phyloP scores from a whole-genome alignment of 2,113 vertebrate genomes.

The Nematolebias whitei region DNA sequence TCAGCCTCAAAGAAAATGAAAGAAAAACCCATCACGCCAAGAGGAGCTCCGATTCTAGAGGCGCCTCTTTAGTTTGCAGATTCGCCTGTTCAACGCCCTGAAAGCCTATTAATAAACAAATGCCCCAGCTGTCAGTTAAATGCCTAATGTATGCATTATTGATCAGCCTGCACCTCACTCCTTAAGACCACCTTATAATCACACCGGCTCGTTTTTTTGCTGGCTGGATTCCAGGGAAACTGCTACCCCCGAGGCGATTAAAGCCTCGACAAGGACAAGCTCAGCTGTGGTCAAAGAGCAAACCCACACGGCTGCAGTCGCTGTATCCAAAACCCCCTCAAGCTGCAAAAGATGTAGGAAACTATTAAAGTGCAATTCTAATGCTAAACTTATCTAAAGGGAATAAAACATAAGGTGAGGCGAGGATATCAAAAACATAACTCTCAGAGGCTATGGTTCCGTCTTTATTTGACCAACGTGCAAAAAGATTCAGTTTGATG shows the following conservation, averaged over 20 bases:
- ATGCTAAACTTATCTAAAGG: constrained; percentile 48
- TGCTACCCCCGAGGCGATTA: constrained; percentile 52
- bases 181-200: constrained; percentile 66
- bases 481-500: constrained; percentile 68
- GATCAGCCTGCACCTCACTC: constrained; percentile 65
- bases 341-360: constrained; percentile 44
- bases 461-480: constrained; percentile 60
- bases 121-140: constrained; percentile 53
- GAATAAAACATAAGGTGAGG: constrained; percentile 65
- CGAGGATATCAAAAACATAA: constrained; percentile 35
- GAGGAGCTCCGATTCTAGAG: constrained; percentile 3
- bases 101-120: constrained; percentile 61
- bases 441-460: constrained; percentile 37
- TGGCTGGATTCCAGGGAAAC: constrained; percentile 55
- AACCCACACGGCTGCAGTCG: constrained; percentile 35
- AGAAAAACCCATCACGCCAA: constrained; percentile 12
- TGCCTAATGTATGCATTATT: constrained; percentile 77
- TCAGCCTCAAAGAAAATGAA: constrained; percentile 23
- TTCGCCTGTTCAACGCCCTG: constrained; percentile 39
- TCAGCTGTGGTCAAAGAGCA: constrained; percentile 54
- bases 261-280: constrained; percentile 58
- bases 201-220: constrained; percentile 57
- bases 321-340: constrained; percentile 30
- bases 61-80: constrained; percentile 9
- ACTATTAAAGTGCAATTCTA: constrained; percentile 46